Base-by-base conservation (phyloP, 2,113 vertebrate genomes). In the Psammodynastes pulverulentus region DNA sequence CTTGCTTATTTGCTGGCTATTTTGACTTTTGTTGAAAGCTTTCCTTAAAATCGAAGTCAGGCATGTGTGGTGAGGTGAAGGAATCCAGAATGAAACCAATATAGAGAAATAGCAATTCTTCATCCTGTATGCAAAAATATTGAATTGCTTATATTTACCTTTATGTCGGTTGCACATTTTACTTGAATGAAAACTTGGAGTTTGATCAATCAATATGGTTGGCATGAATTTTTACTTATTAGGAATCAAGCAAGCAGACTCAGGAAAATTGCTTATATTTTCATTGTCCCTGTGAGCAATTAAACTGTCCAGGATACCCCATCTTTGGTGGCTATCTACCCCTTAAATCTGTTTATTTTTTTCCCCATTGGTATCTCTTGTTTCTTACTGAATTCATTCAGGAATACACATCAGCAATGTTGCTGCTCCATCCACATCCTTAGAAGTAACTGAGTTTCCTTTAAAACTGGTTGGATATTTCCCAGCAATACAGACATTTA, bases 41-140 rank as follows among this genome's bases (percentile, higher is more conserved):
- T 79, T 46, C 34, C 21, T 72, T 49, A 51, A 49, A 86, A 4
- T 26, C 49, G 24, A 49, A 86, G 24, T 48, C 17, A 51, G n/a
- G 17, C 34, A 79, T 24, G 17, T 48, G 43, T 90, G 49, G 1
- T 51, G 26, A 48, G 58, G 26, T n/a, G 46, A 51, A 51, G 46
- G 46, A 19, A 48, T 0, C 0, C 3, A 52, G 84, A 95, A 46
- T 94, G 84, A 1, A 84, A 1, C 92, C 93, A 92, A 95, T 94
- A 10, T n/a, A 92, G 84, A 48, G 46, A 86, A 29, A 48, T 86
- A 45, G 26, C 4, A 39, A 72, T 93, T 93, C 86, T 89, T 39
- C n/a, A 79, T 79, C 8, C 67, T 39, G 67, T 34, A 39, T 17
- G 67, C 15, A 39, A 19, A 19, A 39, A 79, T 34, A 79, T 79